A percentile compares a stretch with the other conserved stretches of the same genome.
Evolutionary conservation across 2,113 vertebrate genomes (phyloP).

Genomic region (Pseudopipra pipra): DNA sequence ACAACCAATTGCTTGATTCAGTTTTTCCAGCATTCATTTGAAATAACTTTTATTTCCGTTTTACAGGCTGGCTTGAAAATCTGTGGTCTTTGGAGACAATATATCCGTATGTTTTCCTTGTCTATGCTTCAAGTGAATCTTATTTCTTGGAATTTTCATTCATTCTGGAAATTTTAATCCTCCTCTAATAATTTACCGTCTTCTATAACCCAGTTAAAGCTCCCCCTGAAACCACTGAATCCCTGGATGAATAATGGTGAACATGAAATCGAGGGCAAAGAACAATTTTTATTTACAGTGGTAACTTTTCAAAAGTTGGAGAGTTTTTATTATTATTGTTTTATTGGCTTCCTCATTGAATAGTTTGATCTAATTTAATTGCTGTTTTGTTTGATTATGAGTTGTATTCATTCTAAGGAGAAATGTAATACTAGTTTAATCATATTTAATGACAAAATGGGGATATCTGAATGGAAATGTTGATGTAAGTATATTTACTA

Average conservation of each 20-base stretch:
- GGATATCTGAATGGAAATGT: background rate
- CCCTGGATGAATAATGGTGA: background rate
- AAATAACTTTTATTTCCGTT: slow-evolving; percentile 1
- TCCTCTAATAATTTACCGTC: background rate
- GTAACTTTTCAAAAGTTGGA: background rate
- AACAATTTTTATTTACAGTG: background rate
- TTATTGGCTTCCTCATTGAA: background rate
- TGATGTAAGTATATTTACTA: background rate
- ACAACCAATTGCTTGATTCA: background rate
- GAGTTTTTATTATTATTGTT: background rate
- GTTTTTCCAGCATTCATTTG: background rate
- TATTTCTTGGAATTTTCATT: slow-evolving; percentile 33
- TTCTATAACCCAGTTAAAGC: background rate
- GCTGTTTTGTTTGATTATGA: background rate
- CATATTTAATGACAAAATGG: background rate
- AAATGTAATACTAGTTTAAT: background rate
- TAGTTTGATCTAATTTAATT: background rate
- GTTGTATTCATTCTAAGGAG: background rate
- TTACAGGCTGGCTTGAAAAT: slow-evolving; percentile 2
- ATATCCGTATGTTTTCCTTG: background rate
- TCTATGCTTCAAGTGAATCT: background rate
- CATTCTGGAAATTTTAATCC: background rate
- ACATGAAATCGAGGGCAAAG: background rate
- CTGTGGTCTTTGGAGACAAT: background rate
- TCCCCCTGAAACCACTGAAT: background rate